phyloP scores from a whole-genome alignment of 1,140 invertebrate species.

The Amyelois transitella region DNA sequence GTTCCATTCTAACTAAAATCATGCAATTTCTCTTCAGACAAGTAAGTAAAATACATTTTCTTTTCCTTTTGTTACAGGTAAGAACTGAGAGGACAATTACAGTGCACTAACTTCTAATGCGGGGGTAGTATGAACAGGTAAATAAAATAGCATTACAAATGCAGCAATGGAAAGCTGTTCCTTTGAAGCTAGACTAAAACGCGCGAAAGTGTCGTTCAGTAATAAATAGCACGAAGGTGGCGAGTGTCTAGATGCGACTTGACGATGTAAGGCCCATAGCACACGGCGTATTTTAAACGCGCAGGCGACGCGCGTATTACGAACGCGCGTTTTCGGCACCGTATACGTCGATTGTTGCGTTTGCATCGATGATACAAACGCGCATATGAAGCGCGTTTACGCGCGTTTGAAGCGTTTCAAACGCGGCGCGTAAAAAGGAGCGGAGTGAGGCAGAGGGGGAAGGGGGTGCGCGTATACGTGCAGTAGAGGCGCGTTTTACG shows the following conservation, averaged over 20 bases:
- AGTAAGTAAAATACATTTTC: not conserved
- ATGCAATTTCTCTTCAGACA: not conserved
- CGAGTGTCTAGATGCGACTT: slow-evolving; percentile 8
- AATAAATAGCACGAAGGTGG: slow-evolving; percentile 7
- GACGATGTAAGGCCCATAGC: no score
- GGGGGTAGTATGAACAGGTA: not conserved
- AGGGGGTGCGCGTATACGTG: no score
- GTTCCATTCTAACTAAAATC: not conserved
- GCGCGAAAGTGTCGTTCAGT: slow-evolving; percentile 10
- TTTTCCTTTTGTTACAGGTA: slow-evolving; percentile 26
- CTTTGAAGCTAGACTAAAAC: slow-evolving; percentile 12
- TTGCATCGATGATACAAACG: no score
- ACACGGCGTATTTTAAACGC: no score
- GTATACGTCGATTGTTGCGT: no score
- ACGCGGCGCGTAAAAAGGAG: no score
- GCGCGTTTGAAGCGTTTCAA: no score
- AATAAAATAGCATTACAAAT: slow-evolving; percentile 3
- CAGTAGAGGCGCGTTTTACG: no score
- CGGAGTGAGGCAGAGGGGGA: no score
- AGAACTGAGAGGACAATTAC: slow-evolving; percentile 9
- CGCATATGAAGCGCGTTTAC: no score
- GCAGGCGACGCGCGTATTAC: no score
- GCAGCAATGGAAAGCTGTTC: not conserved
- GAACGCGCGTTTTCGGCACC: no score
- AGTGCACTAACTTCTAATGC: not conserved